Evolutionary conservation across 2,888 invertebrate species (phyloP).

Genomic region (Baronia brevicornis): DNA sequence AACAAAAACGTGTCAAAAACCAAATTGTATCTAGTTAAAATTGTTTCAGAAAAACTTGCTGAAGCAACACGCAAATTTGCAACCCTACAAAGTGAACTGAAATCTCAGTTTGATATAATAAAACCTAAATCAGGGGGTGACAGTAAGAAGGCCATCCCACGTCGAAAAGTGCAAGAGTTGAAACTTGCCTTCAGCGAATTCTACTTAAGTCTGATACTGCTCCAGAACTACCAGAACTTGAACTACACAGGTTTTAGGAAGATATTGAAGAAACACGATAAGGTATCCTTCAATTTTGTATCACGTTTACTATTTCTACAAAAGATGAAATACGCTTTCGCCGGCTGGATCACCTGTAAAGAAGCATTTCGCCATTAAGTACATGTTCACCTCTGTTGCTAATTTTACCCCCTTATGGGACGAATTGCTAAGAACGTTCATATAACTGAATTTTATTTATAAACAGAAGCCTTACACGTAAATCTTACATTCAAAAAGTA

Average conservation of each 20-base stretch:
- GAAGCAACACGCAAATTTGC: slow-evolving; percentile 97
- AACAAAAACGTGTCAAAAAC: no score
- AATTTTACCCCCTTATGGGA: no score
- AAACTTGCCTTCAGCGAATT: slow-evolving; percentile 99
- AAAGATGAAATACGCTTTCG: no score
- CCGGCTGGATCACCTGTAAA: no score
- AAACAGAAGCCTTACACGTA: no score
- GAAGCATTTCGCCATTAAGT: no score
- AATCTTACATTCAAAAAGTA: no score
- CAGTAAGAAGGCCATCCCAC: slow-evolving; percentile 74
- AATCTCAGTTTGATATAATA: slow-evolving; percentile 75
- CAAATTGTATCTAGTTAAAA: no score
- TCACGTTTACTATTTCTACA: no score
- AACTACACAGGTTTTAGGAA: slow-evolving; percentile 99
- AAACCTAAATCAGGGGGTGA: slow-evolving; percentile 60
- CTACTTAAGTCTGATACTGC: slow-evolving; percentile 94
- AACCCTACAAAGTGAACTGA: slow-evolving; percentile 90
- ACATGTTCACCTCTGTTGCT: no score
- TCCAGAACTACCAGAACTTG: slow-evolving; percentile 98
- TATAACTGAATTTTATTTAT: no score
- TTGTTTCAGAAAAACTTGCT: slow-evolving; percentile 90
- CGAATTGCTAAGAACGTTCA: no score
- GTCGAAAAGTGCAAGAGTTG: slow-evolving; percentile 90
- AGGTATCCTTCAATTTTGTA: slow-evolving; percentile 79
- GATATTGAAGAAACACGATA: slow-evolving; percentile 99